Evolutionary conservation across 2,797 vertebrate genomes (phyloP).

Genomic region (Rhyacichthys aspro): DNA sequence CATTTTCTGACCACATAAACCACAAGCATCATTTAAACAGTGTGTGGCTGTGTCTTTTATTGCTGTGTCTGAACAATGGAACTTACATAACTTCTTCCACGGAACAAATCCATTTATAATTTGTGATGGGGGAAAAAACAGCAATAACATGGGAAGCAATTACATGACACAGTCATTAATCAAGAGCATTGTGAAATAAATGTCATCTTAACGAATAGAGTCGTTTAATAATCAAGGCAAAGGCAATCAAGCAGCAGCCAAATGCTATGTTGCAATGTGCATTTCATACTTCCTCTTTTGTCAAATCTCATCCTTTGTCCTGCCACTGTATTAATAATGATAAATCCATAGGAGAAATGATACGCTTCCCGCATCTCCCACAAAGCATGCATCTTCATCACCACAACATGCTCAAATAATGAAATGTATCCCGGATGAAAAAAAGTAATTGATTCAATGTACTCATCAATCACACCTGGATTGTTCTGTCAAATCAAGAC

Average conservation of each 20-base stretch:
- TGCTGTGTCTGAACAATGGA: constrained; percentile 43
- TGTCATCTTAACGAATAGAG: constrained; percentile 1
- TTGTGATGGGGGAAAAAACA: constrained; percentile 3
- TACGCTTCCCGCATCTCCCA: not conserved
- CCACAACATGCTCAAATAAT: constrained; percentile 7
- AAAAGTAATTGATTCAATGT: constrained; percentile 5
- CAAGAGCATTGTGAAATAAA: constrained; percentile 14
- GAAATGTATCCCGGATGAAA: constrained; percentile 9
- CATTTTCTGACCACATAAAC: constrained; percentile 33
- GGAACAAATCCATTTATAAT: constrained; percentile 26
- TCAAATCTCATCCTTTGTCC: not conserved
- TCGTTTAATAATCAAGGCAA: not conserved
- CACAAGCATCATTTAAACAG: constrained; percentile 44
- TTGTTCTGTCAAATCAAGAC: constrained; percentile 18
- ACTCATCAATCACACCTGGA: constrained; percentile 15
- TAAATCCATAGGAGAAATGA: constrained; percentile 5
- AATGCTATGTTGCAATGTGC: too few species aligned
- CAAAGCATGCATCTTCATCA: not conserved
- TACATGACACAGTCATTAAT: constrained; percentile 4
- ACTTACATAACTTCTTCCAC: constrained; percentile 28
- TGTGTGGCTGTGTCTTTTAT: constrained; percentile 52
- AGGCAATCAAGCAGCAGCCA: constrained; percentile 8
- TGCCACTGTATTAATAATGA: not conserved
- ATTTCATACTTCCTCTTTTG: too few species aligned
- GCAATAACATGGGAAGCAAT: constrained; percentile 14